A percentile compares a stretch with the other conserved stretches of the same genome.
phyloP scores from a whole-genome alignment of 92 coral and sea anemone species.

The Porites lobata region DNA sequence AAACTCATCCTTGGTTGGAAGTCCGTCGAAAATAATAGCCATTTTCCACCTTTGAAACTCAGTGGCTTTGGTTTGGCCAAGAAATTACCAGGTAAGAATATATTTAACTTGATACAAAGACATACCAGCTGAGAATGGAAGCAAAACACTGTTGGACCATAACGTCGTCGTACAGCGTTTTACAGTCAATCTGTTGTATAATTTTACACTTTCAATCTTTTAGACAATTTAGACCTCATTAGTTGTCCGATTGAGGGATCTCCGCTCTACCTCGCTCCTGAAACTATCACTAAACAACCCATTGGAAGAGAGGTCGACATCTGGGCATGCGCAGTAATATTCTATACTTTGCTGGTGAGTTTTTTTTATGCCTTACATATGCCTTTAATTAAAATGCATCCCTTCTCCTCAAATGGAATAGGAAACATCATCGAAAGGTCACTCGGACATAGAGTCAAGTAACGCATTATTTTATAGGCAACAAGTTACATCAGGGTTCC shows the following conservation, averaged over 20 bases:
- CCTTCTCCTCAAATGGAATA: too few species aligned
- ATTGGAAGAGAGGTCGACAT: constrained; percentile 81
- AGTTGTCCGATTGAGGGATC: constrained; percentile 77
- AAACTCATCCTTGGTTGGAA: constrained; percentile 73
- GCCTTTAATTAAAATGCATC: too few species aligned
- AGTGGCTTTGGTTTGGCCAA: constrained; percentile 80
- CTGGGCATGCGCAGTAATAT: constrained; percentile 91
- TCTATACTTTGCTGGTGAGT: constrained; percentile 75
- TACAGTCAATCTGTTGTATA: background rate
- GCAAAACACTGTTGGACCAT: too few species aligned
- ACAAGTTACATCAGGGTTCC: too few species aligned
- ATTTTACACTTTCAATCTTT: background rate
- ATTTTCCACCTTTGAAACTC: constrained; percentile 82
- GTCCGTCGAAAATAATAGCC: constrained; percentile 57
- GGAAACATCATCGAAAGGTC: too few species aligned
- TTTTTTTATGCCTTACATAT: too few species aligned
- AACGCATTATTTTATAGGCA: too few species aligned
- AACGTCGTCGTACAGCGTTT: background rate
- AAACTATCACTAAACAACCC: constrained; percentile 68
- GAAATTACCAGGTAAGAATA: constrained; percentile 65
- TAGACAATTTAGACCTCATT: constrained; percentile 60
- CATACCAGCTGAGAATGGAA: too few species aligned
- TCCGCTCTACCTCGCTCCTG: constrained; percentile 89
- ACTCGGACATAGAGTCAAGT: too few species aligned
- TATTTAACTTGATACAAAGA: background rate